Evolutionary conservation across 2,888 invertebrate genomes (phyloP).

Genomic region (Linnaemya tessellans): DNA sequence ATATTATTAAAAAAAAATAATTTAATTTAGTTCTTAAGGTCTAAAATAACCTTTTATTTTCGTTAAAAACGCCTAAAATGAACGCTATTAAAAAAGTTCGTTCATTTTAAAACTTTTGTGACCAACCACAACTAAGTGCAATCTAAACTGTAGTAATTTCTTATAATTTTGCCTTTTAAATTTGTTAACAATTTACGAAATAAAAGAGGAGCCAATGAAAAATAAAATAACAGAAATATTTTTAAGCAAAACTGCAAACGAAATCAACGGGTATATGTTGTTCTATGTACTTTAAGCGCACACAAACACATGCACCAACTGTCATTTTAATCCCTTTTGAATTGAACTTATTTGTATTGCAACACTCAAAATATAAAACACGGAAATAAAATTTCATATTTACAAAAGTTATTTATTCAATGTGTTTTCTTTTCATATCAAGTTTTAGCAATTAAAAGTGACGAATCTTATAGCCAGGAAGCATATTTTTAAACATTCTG

Average conservation of each 20-base stretch:
- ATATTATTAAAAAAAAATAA: slow-evolving; percentile 56
- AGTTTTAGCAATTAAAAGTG: too few species aligned
- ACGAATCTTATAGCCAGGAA: too few species aligned
- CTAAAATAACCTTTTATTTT: background rate
- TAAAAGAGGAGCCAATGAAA: background rate
- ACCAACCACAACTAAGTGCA: slow-evolving; percentile 16
- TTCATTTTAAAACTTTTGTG: slow-evolving; percentile 7
- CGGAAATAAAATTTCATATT: slow-evolving; percentile 29
- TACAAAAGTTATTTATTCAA: background rate
- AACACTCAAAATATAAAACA: slow-evolving; percentile 22
- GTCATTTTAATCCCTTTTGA: slow-evolving; percentile 33
- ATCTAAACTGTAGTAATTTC: slow-evolving; percentile 33
- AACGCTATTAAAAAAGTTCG: background rate
- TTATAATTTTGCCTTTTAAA: slow-evolving; percentile 38
- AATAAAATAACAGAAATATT: background rate
- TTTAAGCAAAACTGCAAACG: slow-evolving; percentile 28
- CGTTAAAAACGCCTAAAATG: background rate
- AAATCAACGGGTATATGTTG: slow-evolving; percentile 34
- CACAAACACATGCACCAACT: slow-evolving; percentile 36
- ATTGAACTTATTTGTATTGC: slow-evolving; percentile 26
- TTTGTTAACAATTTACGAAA: background rate
- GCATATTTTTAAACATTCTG: too few species aligned
- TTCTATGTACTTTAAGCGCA: slow-evolving; percentile 34
- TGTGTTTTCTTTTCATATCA: slow-evolving; percentile 14
- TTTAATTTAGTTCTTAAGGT: slow-evolving; percentile 62